Evolutionary conservation across 1,140 invertebrate species (phyloP), one percentile per base, ranked within the genome.

Genomic region (Polyergus mexicanus): DNA sequence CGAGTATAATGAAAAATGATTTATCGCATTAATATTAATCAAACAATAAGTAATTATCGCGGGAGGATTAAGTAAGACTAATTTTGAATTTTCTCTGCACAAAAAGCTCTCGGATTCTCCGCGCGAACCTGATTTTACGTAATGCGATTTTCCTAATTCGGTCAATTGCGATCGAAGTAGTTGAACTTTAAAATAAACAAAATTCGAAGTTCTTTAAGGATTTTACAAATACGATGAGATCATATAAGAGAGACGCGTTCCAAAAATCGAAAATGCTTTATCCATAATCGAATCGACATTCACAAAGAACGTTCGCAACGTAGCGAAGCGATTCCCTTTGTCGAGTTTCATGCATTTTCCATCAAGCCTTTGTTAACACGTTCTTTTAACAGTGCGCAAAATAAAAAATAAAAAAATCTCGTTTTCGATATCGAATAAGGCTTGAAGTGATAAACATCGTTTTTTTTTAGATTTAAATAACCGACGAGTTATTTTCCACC

Each of bases 281-380:
- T 69, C 77, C 32, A 74, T 62, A 83, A 74, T 83, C 78, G 78
- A 72, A 72, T 72, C 54, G 38, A 72, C 78, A 62, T 74, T 74
- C n/a, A 35, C 35, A 41, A 60, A 38, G 19, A 81, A 47, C 44
- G 19, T 41, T 83, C 28, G 28, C 54, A 38, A 72, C 11, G n/a
- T 28, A 71, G 66, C n/a, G 11, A 22, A 60, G 3, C 58, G 28
- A 56, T 62, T 62, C 19, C 13, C 19, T 71, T 60, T 32, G 58
- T 58, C 19, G 19, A 25, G 10, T 81, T 80, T 41, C 19, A 38
- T 54, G 10, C 51, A 56, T 68, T 51, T 68, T 60, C 11, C 28
- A 47, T 35, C n/a, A 28, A 13, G 56, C 28, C 16, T 80, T 69
- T 80, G 44, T 80, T 80, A 80, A 69, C 75, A 66, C 22, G 22